Evolutionary conservation across 2,113 vertebrate genomes (phyloP).

Genomic region (Lethenteron camtschaticum): DNA sequence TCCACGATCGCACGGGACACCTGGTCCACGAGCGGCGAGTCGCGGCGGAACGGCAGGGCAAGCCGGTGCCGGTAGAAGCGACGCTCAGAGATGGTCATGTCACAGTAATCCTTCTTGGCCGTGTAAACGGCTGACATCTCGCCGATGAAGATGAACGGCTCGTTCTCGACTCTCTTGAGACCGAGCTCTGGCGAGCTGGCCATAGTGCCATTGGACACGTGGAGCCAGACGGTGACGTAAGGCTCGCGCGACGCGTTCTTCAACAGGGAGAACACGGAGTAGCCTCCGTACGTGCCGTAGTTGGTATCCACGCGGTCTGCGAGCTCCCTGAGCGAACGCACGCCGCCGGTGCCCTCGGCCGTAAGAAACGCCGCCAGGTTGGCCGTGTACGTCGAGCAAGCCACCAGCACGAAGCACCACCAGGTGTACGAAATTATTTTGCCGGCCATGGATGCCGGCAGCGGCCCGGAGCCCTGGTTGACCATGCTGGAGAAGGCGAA

Average conservation of each 20-base stretch:
- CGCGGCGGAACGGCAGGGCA: conserved; percentile 1
- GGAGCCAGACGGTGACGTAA: not conserved
- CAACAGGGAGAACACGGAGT: not conserved
- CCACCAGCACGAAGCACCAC: conserved; percentile 5
- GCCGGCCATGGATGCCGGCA: not conserved
- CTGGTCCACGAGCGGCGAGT: not conserved
- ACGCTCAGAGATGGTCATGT: not conserved
- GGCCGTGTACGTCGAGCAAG: conserved; percentile 1
- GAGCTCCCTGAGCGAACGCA: not conserved
- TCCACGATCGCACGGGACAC: not conserved
- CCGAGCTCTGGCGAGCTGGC: not conserved
- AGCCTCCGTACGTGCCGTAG: conserved; percentile 3
- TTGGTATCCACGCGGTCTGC: not conserved
- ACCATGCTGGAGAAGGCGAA: conserved; percentile 4
- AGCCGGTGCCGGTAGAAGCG: conserved; percentile 1
- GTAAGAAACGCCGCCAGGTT: not conserved
- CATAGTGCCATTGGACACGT: not conserved
- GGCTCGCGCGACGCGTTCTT: not conserved
- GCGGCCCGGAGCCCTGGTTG: not conserved
- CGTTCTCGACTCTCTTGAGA: not conserved
- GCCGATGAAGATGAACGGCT: not conserved
- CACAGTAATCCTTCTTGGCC: conserved; percentile 1
- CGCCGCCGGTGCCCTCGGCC: not conserved
- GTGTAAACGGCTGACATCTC: conserved; percentile 3
- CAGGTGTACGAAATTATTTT: not conserved